phyloP scores from a whole-genome alignment of 2,797 vertebrate species.

The Danio tinwini region DNA sequence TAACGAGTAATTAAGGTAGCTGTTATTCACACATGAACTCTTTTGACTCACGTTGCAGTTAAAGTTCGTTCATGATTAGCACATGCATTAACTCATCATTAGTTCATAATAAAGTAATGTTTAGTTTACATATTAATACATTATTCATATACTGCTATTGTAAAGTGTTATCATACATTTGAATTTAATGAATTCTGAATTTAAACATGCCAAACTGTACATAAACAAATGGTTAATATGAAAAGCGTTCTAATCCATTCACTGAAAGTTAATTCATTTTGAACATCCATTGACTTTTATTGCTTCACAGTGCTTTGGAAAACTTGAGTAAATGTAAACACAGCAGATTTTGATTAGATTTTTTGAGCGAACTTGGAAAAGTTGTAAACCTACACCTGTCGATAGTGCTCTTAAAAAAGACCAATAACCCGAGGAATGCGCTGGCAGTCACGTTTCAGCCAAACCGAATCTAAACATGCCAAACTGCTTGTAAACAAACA shows the following conservation, averaged over 20 bases:
- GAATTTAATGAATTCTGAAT: not conserved
- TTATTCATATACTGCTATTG: too few species aligned
- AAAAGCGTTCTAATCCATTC: not conserved
- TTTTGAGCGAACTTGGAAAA: not conserved
- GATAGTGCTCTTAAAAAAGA: not conserved
- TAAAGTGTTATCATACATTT: too few species aligned
- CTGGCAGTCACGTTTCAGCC: not conserved
- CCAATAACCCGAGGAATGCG: not conserved
- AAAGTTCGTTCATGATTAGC: too few species aligned
- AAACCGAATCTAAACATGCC: slow-evolving; percentile 9
- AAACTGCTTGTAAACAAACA: slow-evolving; percentile 22
- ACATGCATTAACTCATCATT: too few species aligned
- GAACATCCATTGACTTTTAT: not conserved
- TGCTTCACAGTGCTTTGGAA: too few species aligned
- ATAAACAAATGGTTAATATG: not conserved
- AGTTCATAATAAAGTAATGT: too few species aligned
- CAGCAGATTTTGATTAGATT: not conserved
- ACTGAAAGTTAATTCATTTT: not conserved
- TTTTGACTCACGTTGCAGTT: too few species aligned
- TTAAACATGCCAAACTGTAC: not conserved
- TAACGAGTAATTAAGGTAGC: too few species aligned
- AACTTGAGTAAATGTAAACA: too few species aligned
- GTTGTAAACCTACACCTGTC: not conserved
- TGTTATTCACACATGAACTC: too few species aligned
- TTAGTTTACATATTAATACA: too few species aligned